These are phyloP conservation scores for Ambastaia sidthimunki DNA, from an alignment of 2,797 vertebrate species.

Conservation along the genomic window DNA sequence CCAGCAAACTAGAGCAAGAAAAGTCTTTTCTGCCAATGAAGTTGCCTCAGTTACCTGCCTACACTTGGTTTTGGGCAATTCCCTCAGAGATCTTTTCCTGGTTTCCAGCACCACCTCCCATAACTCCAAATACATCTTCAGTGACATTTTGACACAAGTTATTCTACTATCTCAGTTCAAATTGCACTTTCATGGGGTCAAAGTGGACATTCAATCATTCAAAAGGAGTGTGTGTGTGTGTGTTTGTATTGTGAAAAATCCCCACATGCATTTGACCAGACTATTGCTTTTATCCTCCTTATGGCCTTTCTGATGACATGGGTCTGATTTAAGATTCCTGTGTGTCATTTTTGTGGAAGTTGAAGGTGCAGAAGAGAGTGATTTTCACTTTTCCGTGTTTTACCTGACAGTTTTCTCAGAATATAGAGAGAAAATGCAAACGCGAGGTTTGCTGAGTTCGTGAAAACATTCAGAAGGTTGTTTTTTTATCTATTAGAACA, in stretches of 20 bases:
- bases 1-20: conserved; percentile 12
- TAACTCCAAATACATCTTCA: conserved; percentile 28
- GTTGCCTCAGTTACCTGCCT: conserved; percentile 29
- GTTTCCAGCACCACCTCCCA: conserved; percentile 13
- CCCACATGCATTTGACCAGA: conserved; percentile 31
- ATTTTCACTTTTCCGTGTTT: neutral
- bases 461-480: neutral
- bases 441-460: neutral
- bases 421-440: neutral
- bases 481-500: too few relatives aligned
- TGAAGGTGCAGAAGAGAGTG: neutral
- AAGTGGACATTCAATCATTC: conserved; percentile 24
- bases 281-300: conserved; percentile 29
- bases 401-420: neutral
- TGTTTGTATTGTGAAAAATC: conserved; percentile 40
- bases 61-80: conserved; percentile 4
- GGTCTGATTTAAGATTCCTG: conserved; percentile 11
- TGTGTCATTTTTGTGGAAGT: conserved; percentile 15
- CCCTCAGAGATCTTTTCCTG: conserved; percentile 5
- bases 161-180: conserved; percentile 18
- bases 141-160: conserved; percentile 41
- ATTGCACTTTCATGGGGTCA: conserved; percentile 22
- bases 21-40: neutral
- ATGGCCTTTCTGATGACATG: conserved; percentile 27
- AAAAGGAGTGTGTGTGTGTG: neutral